Base-by-base conservation (phyloP, 1,140 invertebrate species). In the Zeugodacus cucurbitae region DNA sequence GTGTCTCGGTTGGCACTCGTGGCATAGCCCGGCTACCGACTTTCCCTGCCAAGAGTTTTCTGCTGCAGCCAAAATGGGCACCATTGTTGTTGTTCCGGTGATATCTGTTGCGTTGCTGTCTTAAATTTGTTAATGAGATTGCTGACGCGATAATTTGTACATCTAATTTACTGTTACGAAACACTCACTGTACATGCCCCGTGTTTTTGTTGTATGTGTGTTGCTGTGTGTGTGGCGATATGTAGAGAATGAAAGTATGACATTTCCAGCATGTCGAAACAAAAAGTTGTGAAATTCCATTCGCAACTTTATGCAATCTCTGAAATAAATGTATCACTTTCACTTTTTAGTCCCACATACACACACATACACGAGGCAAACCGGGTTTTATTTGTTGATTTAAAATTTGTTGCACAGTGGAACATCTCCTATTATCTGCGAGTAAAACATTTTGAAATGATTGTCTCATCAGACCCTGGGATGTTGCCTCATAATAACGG, bases 71-170 rank as follows among this genome's bases (percentile, higher is more conserved):
- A 34, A 32, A 67, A 11, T 67, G 32, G 14, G 20, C 29, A 8
- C 29, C 29, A 26, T 11, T 67, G 64, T 29, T 67, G 64, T 67
- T 74, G 34, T 74, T 74, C 1, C 34, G 32, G 67, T 37, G 6
- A n/a, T 37, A 34, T 74, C 67, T 74, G 34, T 34, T 22, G 67
- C 67, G 6, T 62, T 37, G 41, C 67, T 74, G 67, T 22, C 67
- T 74, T 41, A 37, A 74, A 74, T 37, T 74, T 32, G 67, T 74
- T 74, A 74, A 74, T 74, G 67, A 34, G 34, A 74, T 41, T 37
- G 67, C 34, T 74, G 67, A 41, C 67, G 67, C 34, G 34, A 74
- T 74, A 74, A 74, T 74, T 74, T 74, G 34, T 6, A 37, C 67
- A 22, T 74, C 67, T 74, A 74, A 74, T 74, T 74, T 74, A n/a